Evolutionary conservation across 2,797 vertebrate genomes (phyloP).

Genomic region (Sciurus vulgaris): DNA sequence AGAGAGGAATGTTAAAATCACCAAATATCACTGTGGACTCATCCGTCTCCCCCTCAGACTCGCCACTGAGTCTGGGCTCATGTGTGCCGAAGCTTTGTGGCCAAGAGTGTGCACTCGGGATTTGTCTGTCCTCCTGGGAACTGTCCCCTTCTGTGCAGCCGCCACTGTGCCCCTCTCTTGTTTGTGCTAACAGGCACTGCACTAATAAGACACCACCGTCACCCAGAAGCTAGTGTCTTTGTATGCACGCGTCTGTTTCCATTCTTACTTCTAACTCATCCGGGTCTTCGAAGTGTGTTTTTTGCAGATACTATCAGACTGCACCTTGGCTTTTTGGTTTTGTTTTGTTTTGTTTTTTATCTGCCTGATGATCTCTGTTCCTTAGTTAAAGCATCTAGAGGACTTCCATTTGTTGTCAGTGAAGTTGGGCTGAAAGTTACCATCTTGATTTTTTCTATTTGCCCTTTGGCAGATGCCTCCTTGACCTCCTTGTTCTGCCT

Average conservation of each 20-base stretch:
- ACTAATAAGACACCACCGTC: rapidly evolving
- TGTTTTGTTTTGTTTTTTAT: neutral
- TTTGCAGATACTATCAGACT: too few species aligned
- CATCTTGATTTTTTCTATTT: too few species aligned
- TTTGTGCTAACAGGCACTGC: too few species aligned
- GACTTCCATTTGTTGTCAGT: too few species aligned
- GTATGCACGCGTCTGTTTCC: neutral
- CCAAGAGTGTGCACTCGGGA: neutral
- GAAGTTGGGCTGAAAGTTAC: too few species aligned
- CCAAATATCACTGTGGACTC: too few species aligned
- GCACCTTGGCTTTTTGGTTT: neutral
- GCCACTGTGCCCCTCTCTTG: rapidly evolving
- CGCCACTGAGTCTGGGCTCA: neutral
- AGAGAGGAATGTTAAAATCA: neutral
- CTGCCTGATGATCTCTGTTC: neutral
- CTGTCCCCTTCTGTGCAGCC: neutral
- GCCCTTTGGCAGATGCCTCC: too few species aligned
- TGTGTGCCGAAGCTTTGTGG: neutral
- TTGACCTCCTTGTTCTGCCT: too few species aligned
- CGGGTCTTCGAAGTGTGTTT: neutral
- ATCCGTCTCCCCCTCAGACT: too few species aligned
- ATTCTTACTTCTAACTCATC: neutral
- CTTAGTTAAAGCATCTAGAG: neutral
- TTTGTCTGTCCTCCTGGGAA: neutral
- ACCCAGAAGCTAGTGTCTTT: neutral